These are phyloP conservation scores for Progne subis DNA, from an alignment of 2,113 vertebrate species.

Conservation along the genomic window DNA sequence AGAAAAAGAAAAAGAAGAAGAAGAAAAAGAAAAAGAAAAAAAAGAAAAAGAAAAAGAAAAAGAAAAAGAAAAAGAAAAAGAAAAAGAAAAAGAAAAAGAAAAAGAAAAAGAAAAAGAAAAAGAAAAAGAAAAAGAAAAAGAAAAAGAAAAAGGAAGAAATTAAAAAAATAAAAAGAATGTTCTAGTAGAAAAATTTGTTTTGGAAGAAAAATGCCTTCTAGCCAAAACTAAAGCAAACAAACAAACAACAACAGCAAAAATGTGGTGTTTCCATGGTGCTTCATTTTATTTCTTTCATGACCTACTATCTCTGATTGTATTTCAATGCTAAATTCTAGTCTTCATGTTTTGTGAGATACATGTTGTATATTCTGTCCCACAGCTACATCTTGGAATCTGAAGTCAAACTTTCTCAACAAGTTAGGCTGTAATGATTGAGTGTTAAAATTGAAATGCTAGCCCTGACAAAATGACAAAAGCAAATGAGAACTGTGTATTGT, in stretches of 20 bases:
- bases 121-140: too few relatives aligned
- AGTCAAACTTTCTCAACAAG: neutral
- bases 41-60: neutral
- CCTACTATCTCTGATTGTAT: neutral
- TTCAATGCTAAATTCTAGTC: neutral
- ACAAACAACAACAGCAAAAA: neutral
- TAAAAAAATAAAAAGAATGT: neutral
- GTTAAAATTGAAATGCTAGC: neutral
- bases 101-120: too few relatives aligned
- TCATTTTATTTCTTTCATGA: neutral
- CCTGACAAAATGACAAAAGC: neutral
- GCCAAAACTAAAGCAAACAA: neutral
- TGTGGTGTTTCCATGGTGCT: rapidly evolving
- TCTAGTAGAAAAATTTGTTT: neutral
- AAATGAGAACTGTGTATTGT: neutral
- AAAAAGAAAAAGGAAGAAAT: too few relatives aligned
- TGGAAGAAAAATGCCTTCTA: neutral
- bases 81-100: rapidly evolving
- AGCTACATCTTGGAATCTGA: neutral
- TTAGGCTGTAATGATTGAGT: neutral
- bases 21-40: neutral
- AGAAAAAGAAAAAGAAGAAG: neutral
- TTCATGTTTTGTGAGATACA: neutral
- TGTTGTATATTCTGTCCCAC: neutral
- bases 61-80: too few relatives aligned